These are phyloP conservation scores for Drosophila kohkoa DNA, from an alignment of 1,140 invertebrate genomes.

Conservation along the genomic window DNA sequence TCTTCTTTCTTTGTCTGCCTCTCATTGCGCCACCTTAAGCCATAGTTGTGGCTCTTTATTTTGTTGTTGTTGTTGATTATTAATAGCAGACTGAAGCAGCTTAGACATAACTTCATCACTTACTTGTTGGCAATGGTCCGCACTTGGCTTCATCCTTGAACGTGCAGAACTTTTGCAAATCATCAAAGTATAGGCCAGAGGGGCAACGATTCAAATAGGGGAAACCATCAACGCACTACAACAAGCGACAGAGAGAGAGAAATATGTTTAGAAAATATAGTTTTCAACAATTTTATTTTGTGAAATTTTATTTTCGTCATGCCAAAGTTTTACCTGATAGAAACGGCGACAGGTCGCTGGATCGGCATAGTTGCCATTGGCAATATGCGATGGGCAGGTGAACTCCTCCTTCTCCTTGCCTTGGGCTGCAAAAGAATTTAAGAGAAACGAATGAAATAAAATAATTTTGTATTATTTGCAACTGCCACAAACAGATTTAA, in stretches of 20 bases:
- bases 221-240: slow-evolving; percentile 93
- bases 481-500: slow-evolving; percentile 2
- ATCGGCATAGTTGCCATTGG: slow-evolving; percentile 96
- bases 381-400: slow-evolving; percentile 90
- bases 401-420: slow-evolving; percentile 89
- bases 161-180: slow-evolving; percentile 95
- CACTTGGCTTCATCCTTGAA: slow-evolving; percentile 96
- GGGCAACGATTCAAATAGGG: slow-evolving; percentile 95
- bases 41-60: slow-evolving; percentile 21
- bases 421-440: slow-evolving; percentile 59
- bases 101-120: slow-evolving; percentile 85
- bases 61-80: slow-evolving; percentile 3
- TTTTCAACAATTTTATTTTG: too few species aligned
- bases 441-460: neutral
- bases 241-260: neutral
- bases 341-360: slow-evolving; percentile 94
- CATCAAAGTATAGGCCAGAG: slow-evolving; percentile 95
- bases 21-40: slow-evolving; percentile 8
- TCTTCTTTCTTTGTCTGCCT: neutral
- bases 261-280: neutral
- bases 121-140: slow-evolving; percentile 94
- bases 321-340: slow-evolving; percentile 89
- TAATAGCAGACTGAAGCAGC: slow-evolving; percentile 32
- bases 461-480: neutral
- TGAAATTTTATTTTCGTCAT: too few species aligned